These are phyloP conservation scores for Electrona antarctica DNA, from an alignment of 2,113 vertebrate genomes.

Conservation along the genomic window DNA sequence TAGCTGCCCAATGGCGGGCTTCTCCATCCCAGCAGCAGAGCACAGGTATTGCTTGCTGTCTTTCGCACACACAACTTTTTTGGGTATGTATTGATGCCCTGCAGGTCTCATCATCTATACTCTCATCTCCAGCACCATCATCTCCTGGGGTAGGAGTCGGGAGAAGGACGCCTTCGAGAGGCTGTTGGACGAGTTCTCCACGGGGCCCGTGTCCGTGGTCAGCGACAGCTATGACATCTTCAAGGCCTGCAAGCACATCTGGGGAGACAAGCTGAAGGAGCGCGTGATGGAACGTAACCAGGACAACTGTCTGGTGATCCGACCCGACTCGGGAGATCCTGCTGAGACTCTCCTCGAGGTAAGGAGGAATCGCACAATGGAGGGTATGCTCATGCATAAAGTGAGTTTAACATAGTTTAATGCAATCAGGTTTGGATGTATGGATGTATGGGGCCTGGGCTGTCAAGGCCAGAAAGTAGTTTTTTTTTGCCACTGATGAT, in stretches of 20 bases:
- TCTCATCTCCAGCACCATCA: slow-evolving; percentile 72
- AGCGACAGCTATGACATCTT: slow-evolving; percentile 84
- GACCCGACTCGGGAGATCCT: slow-evolving; percentile 80
- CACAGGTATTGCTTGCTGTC: slow-evolving; percentile 71
- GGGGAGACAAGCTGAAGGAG: slow-evolving; percentile 81
- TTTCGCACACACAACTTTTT: neutral
- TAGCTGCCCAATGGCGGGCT: slow-evolving; percentile 78
- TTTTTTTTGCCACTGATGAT: no score
- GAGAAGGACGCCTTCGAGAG: slow-evolving; percentile 79
- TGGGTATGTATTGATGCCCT: neutral
- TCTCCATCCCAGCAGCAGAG: slow-evolving; percentile 81
- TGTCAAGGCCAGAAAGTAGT: no score
- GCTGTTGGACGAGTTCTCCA: slow-evolving; percentile 75
- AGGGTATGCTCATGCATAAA: no score
- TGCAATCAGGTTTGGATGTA: no score
- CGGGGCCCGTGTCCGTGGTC: slow-evolving; percentile 76
- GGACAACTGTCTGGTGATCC: slow-evolving; percentile 76
- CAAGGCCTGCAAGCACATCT: slow-evolving; percentile 81
- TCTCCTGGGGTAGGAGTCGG: slow-evolving; percentile 76
- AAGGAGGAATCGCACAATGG: slow-evolving; percentile 1
- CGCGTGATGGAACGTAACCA: slow-evolving; percentile 77
- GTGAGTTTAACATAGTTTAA: no score
- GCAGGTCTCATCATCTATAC: slow-evolving; percentile 1
- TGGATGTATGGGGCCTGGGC: no score
- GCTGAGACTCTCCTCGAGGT: slow-evolving; percentile 78